phyloP scores from a whole-genome alignment of 1,140 invertebrate species.

The Danaus melanippus region DNA sequence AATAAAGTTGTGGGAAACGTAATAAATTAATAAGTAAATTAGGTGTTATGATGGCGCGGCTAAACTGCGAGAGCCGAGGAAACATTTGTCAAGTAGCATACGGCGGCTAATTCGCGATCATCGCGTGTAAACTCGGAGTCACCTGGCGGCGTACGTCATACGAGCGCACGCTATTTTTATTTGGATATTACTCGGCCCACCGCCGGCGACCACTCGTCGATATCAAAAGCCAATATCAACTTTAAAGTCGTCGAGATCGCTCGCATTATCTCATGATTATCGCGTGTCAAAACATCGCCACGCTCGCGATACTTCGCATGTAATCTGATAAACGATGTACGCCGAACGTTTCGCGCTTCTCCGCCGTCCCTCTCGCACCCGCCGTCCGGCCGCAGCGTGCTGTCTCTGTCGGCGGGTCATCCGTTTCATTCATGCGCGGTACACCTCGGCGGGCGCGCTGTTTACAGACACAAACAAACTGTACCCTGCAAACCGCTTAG shows the following conservation, averaged over 20 bases:
- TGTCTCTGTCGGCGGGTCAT: constrained; percentile 53
- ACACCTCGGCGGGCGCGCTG: constrained; percentile 66
- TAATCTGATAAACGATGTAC: constrained; percentile 73
- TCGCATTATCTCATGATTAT: constrained; percentile 72
- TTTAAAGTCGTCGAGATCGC: constrained; percentile 66
- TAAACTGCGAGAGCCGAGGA: constrained; percentile 21
- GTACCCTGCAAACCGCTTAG: constrained; percentile 70
- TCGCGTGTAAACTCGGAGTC: constrained; percentile 36
- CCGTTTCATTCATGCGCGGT: constrained; percentile 72
- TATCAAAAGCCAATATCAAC: constrained; percentile 70
- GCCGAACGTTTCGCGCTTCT: constrained; percentile 64
- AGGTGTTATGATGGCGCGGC: constrained; percentile 25
- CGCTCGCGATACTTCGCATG: constrained; percentile 70
- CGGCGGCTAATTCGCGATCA: constrained; percentile 32
- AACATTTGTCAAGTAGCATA: constrained; percentile 38
- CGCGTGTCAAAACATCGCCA: constrained; percentile 73
- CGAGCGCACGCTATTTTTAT: constrained; percentile 42
- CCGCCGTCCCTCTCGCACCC: constrained; percentile 34
- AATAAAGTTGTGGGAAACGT: constrained; percentile 8
- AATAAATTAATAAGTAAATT: constrained; percentile 27
- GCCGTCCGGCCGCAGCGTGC: constrained; percentile 15
- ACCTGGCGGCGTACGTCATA: constrained; percentile 49
- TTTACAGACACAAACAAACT: constrained; percentile 74
- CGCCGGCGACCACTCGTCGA: constrained; percentile 43
- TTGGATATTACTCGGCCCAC: constrained; percentile 46